A percentile compares a stretch with the other conserved stretches of the same genome.
Evolutionary conservation across 2,797 vertebrate genomes (phyloP).

Genomic region (Chaenodraco wilsoni): DNA sequence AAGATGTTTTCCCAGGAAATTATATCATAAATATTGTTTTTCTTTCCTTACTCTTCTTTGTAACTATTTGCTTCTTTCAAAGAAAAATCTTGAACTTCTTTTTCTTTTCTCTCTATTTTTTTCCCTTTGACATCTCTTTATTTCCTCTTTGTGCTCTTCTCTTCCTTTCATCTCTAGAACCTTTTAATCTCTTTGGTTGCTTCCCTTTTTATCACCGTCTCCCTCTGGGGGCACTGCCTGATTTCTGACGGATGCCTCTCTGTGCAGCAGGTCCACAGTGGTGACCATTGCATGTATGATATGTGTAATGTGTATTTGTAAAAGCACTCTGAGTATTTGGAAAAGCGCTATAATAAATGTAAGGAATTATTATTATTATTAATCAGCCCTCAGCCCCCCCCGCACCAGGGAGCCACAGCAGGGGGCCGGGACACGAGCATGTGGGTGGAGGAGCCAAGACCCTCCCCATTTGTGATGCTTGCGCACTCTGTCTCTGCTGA

Average conservation of each 20-base stretch:
- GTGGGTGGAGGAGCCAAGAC: slow-evolving; percentile 9
- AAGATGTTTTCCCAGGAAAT: background rate
- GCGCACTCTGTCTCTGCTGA: background rate
- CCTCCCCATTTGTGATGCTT: background rate
- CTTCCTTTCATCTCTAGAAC: slow-evolving; percentile 7
- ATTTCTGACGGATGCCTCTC: slow-evolving; percentile 48
- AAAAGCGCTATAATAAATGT: too few relatives aligned
- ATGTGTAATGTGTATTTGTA: too few relatives aligned
- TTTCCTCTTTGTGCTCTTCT: slow-evolving; percentile 1
- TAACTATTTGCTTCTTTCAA: too few relatives aligned
- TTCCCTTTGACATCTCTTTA: slow-evolving; percentile 2
- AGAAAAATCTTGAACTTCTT: background rate
- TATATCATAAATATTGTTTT: background rate
- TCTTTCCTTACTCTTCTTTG: background rate
- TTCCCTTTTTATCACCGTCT: slow-evolving; percentile 26
- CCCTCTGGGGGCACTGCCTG: slow-evolving; percentile 35
- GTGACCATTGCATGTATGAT: too few relatives aligned
- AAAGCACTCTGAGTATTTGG: too few relatives aligned
- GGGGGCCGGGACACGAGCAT: slow-evolving; percentile 60
- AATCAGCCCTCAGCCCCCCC: slow-evolving; percentile 32
- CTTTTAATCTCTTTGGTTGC: slow-evolving; percentile 12
- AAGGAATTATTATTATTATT: slow-evolving; percentile 30
- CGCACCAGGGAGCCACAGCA: slow-evolving; percentile 50
- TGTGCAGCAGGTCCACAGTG: slow-evolving; percentile 50
- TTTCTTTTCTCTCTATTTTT: background rate